Percentiles rank a stretch among this genome's conserved stretches.
Conservation (phyloP, 2,797 vertebrate species). For the Tapirus indicus region DNA sequence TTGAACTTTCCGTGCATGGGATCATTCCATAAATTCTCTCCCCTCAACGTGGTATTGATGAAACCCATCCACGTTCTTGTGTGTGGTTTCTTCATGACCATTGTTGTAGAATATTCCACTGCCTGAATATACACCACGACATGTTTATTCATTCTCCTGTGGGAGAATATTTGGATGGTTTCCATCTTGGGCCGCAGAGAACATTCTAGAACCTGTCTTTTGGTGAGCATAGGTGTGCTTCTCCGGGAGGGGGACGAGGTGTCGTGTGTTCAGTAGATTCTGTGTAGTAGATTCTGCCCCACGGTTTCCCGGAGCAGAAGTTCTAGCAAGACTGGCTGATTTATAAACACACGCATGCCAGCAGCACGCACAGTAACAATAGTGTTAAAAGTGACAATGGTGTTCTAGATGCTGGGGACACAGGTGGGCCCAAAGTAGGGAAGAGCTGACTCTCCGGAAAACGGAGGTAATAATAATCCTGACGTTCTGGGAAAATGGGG, state of each 20-base stretch:
- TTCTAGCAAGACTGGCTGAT: too few species aligned
- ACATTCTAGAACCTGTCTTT: not conserved
- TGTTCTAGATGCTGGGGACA: too few species aligned
- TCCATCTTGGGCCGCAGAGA: not conserved
- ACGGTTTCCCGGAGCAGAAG: not conserved
- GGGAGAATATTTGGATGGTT: not conserved
- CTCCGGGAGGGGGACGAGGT: not conserved
- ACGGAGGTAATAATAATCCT: not conserved
- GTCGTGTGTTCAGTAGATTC: not conserved
- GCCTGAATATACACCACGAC: accelerated
- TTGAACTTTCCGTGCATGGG: not conserved
- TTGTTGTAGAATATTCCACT: accelerated
- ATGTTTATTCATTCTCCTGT: not conserved
- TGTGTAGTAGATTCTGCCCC: too few species aligned
- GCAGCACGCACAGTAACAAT: too few species aligned
- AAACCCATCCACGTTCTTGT: accelerated
- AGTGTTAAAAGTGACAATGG: too few species aligned
- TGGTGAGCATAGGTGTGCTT: not conserved
- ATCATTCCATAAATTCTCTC: not conserved
- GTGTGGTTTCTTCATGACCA: not conserved
- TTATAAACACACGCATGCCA: accelerated
- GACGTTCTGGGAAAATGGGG: not conserved
- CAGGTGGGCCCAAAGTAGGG: too few species aligned
- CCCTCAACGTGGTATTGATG: accelerated
- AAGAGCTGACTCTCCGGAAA: not conserved